Percentiles rank a stretch among this genome's conserved stretches.
phyloP scores from a whole-genome alignment of 1,140 invertebrate genomes.

The Ips nitidus region DNA sequence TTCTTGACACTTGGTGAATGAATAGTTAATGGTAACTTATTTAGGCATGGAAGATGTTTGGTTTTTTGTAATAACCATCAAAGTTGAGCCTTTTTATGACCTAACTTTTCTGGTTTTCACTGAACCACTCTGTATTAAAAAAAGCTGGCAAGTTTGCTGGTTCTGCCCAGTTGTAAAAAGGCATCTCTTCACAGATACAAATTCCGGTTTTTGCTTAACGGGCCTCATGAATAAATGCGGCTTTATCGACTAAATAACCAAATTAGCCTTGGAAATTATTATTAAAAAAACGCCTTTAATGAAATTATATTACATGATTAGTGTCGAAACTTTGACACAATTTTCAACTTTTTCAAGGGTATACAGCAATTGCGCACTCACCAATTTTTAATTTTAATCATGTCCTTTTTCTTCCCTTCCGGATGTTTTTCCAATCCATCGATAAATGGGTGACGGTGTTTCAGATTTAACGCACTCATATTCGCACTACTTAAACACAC shows the following conservation, averaged over 20 bases:
- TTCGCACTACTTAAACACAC: background rate
- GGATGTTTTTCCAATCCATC: conserved; percentile 44
- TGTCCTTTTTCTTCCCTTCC: conserved; percentile 44
- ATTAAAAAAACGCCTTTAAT: conserved; percentile 5
- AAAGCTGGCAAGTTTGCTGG: too few species aligned
- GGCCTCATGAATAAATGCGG: background rate
- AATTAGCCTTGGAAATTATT: conserved; percentile 1
- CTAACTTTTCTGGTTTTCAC: too few species aligned
- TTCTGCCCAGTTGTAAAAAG: too few species aligned
- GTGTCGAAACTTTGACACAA: conserved; percentile 1
- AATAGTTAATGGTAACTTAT: too few species aligned
- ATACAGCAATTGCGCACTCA: conserved; percentile 17
- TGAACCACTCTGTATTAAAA: too few species aligned
- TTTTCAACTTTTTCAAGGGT: background rate
- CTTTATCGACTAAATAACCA: background rate
- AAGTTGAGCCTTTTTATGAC: too few species aligned
- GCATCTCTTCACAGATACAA: background rate
- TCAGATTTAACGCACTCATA: conserved; percentile 27
- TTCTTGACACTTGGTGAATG: too few species aligned
- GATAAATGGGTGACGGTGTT: conserved; percentile 43
- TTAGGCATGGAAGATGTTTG: too few species aligned
- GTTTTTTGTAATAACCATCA: too few species aligned
- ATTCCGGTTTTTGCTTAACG: conserved; percentile 1
- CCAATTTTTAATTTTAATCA: conserved; percentile 46
- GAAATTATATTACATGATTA: background rate